These are phyloP conservation scores for Xenops minutus DNA, from an alignment of 2,797 vertebrate genomes.

Conservation along the genomic window DNA sequence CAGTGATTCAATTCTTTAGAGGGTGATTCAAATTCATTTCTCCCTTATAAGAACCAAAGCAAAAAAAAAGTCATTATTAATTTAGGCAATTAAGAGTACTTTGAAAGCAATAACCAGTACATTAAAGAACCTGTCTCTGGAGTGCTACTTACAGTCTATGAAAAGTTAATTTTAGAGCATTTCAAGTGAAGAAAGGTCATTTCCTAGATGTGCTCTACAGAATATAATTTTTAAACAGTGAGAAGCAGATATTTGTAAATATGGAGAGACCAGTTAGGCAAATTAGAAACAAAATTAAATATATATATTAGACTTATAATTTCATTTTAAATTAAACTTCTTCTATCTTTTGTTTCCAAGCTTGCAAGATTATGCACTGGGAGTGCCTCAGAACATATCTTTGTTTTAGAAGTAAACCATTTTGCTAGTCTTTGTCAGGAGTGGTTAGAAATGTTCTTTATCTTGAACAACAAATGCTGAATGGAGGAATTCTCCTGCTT, in stretches of 20 bases:
- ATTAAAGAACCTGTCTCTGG: constrained; percentile 69
- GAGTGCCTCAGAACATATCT: neutral
- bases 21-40: constrained; percentile 74
- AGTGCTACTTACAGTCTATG: constrained; percentile 44
- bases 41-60: constrained; percentile 65
- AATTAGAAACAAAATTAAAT: constrained; percentile 57
- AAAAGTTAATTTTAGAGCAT: constrained; percentile 72
- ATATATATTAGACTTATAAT: neutral
- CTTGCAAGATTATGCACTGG: neutral
- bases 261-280: neutral
- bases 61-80: constrained; percentile 72
- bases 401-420: neutral
- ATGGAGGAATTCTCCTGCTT: neutral
- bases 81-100: constrained; percentile 79
- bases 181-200: constrained; percentile 73
- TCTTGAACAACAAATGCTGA: neutral
- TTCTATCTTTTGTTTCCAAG: neutral
- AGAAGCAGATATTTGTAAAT: constrained; percentile 45
- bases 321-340: neutral
- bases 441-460: neutral
- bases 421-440: neutral
- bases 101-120: constrained; percentile 77
- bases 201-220: constrained; percentile 43
- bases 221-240: constrained; percentile 55
- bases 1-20: constrained; percentile 69